phyloP scores from a whole-genome alignment of 2,888 invertebrate species.

The Platycnemis pennipes region DNA sequence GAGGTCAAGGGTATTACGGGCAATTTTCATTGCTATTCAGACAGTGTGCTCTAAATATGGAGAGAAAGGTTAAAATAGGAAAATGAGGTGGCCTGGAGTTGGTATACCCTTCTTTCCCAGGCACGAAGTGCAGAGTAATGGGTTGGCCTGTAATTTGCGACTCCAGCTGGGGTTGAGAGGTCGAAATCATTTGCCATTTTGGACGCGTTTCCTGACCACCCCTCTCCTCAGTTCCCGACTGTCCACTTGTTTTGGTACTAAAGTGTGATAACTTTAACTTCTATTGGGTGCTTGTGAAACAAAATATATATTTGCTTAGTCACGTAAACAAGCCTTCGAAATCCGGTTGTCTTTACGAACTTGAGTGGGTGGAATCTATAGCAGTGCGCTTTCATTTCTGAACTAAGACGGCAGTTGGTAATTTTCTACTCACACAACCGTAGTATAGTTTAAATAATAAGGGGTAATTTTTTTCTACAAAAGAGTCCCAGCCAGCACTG shows the following conservation, averaged over 20 bases:
- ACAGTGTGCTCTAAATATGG: background rate
- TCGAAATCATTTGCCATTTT: slow-evolving; percentile 23
- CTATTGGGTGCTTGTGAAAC: background rate
- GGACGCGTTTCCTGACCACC: background rate
- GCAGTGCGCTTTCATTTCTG: background rate
- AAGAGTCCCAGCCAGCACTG: too few relatives aligned
- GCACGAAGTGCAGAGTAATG: background rate
- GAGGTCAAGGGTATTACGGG: slow-evolving; percentile 13
- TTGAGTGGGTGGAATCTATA: background rate
- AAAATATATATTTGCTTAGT: background rate
- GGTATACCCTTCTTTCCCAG: background rate
- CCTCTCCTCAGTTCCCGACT: background rate
- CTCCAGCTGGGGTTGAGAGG: background rate
- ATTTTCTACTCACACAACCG: background rate
- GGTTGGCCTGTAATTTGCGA: background rate
- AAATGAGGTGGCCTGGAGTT: background rate
- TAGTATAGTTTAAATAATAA: too few relatives aligned
- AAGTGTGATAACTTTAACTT: background rate
- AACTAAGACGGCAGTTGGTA: background rate
- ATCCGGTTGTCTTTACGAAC: background rate
- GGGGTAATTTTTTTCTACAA: too few relatives aligned
- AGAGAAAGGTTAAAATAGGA: slow-evolving; percentile 18
- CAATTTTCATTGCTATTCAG: background rate
- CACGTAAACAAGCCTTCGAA: background rate
- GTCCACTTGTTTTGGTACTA: background rate